Percentiles rank a stretch among this genome's conserved stretches.
phyloP scores from a whole-genome alignment of 2,797 vertebrate species.

The Rachycentron canadum region DNA sequence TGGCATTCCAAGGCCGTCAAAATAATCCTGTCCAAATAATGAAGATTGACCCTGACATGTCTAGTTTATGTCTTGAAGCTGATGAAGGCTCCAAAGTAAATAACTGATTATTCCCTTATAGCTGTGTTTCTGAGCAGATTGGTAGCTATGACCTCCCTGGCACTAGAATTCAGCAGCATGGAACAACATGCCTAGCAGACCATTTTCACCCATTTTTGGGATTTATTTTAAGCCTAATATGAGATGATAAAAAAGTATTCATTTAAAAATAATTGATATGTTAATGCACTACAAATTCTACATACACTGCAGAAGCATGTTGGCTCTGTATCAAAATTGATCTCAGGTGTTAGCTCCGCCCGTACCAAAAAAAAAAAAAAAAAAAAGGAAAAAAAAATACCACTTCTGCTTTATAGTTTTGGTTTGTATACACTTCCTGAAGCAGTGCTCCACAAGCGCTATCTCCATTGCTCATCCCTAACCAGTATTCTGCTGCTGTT shows the following conservation, averaged over 20 bases:
- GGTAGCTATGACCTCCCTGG: slow-evolving; percentile 58
- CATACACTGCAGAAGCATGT: slow-evolving; percentile 7
- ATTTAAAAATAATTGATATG: slow-evolving; percentile 17
- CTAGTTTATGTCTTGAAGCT: background rate
- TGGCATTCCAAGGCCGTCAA: background rate
- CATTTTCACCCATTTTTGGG: slow-evolving; percentile 58
- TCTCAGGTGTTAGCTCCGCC: slow-evolving; percentile 9
- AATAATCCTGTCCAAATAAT: slow-evolving; percentile 5
- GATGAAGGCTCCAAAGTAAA: background rate
- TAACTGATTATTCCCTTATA: slow-evolving; percentile 10
- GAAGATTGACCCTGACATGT: background rate
- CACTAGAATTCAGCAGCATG: slow-evolving; percentile 43
- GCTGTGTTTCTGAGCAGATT: slow-evolving; percentile 48
- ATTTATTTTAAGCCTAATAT: slow-evolving; percentile 57
- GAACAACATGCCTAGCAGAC: slow-evolving; percentile 35
- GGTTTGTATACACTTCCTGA: slow-evolving; percentile 11
- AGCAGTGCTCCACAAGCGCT: slow-evolving; percentile 16
- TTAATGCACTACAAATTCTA: slow-evolving; percentile 25
- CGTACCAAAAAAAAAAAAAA: background rate
- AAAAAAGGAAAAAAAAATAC: slow-evolving; percentile 7
- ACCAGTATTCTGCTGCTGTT: slow-evolving; percentile 6
- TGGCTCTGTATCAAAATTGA: slow-evolving; percentile 7
- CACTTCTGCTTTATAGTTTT: slow-evolving; percentile 33
- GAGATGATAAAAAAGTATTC: slow-evolving; percentile 27
- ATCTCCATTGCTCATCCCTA: slow-evolving; percentile 35